These are phyloP conservation scores for Nixonia krombeini DNA, from an alignment of 1,140 invertebrate genomes.

Conservation along the genomic window DNA sequence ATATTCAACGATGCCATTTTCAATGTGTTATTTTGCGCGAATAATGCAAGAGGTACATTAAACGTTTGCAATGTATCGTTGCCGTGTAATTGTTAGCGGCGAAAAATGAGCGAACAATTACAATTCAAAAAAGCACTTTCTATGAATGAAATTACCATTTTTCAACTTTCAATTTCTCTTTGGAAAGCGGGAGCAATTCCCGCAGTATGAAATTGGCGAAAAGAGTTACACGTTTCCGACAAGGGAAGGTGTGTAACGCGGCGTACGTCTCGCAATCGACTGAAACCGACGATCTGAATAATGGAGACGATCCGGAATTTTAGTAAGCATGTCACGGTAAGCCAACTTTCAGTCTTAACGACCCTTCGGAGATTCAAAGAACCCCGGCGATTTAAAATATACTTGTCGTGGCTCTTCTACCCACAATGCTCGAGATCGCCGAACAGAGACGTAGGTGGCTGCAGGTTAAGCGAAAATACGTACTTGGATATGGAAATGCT, in stretches of 20 bases:
- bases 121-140: too few species aligned
- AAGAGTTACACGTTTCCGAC: too few species aligned
- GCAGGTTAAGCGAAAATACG: constrained; percentile 48
- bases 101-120: too few species aligned
- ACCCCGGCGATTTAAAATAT: constrained; percentile 19
- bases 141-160: too few species aligned
- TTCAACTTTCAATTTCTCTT: too few species aligned
- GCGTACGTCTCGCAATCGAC: too few species aligned
- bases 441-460: constrained; percentile 19
- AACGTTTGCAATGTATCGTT: too few species aligned
- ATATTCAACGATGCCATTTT: background rate
- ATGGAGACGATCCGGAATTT: constrained; percentile 11
- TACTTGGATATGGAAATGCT: constrained; percentile 64
- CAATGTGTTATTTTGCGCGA: background rate
- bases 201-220: too few species aligned
- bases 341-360: constrained; percentile 21
- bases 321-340: constrained; percentile 28
- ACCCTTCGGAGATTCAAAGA: constrained; percentile 13
- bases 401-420: constrained; percentile 46
- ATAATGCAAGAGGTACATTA: background rate
- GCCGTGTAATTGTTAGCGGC: too few species aligned
- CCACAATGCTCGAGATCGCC: constrained; percentile 14
- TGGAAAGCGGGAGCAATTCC: too few species aligned
- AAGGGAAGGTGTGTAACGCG: too few species aligned
- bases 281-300: too few species aligned